Percentiles rank a stretch among this genome's conserved stretches.
These are phyloP conservation scores for Diaprepes abbreviatus DNA, from an alignment of 2,888 invertebrate species.

Conservation along the genomic window DNA sequence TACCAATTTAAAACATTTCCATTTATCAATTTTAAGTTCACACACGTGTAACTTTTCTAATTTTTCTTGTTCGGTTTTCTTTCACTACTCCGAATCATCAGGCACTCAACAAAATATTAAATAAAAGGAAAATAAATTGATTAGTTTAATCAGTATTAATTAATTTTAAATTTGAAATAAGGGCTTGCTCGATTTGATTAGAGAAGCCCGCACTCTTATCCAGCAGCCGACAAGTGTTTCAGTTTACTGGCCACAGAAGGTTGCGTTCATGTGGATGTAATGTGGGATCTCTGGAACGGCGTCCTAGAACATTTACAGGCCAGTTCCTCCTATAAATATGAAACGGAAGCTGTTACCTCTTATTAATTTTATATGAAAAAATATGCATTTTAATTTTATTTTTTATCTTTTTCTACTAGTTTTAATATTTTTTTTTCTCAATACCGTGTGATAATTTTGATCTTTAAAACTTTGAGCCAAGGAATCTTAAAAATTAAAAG, in stretches of 20 bases:
- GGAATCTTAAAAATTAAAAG: neutral
- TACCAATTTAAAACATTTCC: too few species aligned
- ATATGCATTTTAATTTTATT: too few species aligned
- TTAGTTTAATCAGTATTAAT: constrained; percentile 1
- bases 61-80: too few species aligned
- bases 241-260: constrained; percentile 25
- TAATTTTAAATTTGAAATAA: constrained; percentile 12
- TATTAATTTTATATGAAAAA: too few species aligned
- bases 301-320: constrained; percentile 18
- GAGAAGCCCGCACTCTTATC: constrained; percentile 20
- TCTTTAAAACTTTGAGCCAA: neutral
- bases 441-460: too few species aligned
- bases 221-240: constrained; percentile 42
- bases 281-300: constrained; percentile 38
- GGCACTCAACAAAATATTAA: neutral
- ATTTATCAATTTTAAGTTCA: too few species aligned
- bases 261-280: constrained; percentile 22
- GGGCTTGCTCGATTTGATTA: neutral
- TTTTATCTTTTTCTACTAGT: too few species aligned
- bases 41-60: too few species aligned
- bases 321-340: too few species aligned
- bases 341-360: too few species aligned
- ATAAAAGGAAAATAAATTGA: neutral
- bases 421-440: too few species aligned
- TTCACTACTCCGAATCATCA: too few species aligned